Base-by-base conservation (phyloP, 1,140 invertebrate species). In the Propsilocerus akamusi region DNA sequence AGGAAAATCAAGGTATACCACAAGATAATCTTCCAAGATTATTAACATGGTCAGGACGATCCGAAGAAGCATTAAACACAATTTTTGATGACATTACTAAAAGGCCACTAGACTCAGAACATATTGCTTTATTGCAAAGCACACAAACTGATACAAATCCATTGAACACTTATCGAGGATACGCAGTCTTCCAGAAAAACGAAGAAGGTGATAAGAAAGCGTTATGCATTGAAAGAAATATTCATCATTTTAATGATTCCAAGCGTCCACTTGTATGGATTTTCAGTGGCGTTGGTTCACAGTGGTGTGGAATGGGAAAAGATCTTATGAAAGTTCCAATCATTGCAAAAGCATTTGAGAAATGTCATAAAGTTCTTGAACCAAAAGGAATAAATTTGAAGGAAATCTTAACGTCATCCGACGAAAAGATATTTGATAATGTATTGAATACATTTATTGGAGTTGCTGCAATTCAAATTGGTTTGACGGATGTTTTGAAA, bases 241-340 rank as follows among this genome's bases (percentile, higher is more conserved):
- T 28, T 54, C 65, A 65, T 26, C 58, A n/a, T n/a, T n/a, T n/a
- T 62, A 58, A 67, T 0, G 74, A 70, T 1, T 65, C 69, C 11
- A 69, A 66, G 51, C 62, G 76, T 37, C 58, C 59, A 53, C 54
- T 50, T 56, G 82, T 77, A 73, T 81, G 72, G 59, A 68, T 82
- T 20, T 83, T 78, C 59, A 70, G 77, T 54, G 80, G 80, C 28
- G 81, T 83, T 78, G 81, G 80, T n/a, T n/a, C n/a, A n/a, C n/a
- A n/a, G n/a, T n/a, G n/a, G n/a, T n/a, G n/a, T n/a, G n/a, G n/a
- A n/a, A 6, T 73, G 72, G 46, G 80, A 83, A 59, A 83, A 80
- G 79, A 57, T 7, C 52, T 75, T 3, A 74, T 87, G 72, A 60
- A 68, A 52, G 58, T 90, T 23, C 73, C 78, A 6, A 56, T 75